phyloP scores from a whole-genome alignment of 2,797 vertebrate genomes.

The Darevskia nairensis region DNA sequence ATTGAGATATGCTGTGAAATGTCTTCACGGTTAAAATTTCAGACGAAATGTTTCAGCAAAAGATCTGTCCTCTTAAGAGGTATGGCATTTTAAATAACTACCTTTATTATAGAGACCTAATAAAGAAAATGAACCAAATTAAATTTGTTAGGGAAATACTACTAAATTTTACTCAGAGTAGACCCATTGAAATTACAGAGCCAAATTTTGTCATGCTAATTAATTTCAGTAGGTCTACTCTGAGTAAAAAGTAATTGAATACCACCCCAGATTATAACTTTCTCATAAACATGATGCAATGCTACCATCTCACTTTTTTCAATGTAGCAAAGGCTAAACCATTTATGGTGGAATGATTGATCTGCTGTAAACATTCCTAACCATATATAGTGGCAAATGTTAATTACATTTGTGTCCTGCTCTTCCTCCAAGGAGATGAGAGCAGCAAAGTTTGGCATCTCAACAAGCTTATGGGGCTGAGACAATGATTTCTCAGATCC shows the following conservation, averaged over 20 bases:
- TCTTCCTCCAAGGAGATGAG: background rate
- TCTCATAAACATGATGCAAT: background rate
- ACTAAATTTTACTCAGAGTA: background rate
- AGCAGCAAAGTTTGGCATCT: background rate
- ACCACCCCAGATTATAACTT: background rate
- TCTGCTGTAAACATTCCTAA: background rate
- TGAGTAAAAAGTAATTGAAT: too few species aligned
- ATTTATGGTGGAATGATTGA: background rate
- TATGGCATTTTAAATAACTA: background rate
- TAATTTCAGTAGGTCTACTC: too few species aligned
- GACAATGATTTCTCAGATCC: background rate
- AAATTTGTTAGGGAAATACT: background rate
- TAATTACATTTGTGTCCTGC: background rate
- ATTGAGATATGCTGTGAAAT: slow-evolving; percentile 21
- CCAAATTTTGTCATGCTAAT: too few species aligned
- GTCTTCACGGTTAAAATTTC: slow-evolving; percentile 56
- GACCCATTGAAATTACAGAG: too few species aligned
- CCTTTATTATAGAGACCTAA: background rate
- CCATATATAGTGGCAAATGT: background rate
- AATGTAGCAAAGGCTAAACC: background rate
- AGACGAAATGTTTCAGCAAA: slow-evolving; percentile 35
- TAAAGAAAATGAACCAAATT: background rate
- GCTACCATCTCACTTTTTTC: background rate
- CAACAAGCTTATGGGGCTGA: background rate
- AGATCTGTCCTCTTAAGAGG: background rate